Conservation (phyloP, 2,797 vertebrate species). For the Neosilurus hyrtlii region DNA sequence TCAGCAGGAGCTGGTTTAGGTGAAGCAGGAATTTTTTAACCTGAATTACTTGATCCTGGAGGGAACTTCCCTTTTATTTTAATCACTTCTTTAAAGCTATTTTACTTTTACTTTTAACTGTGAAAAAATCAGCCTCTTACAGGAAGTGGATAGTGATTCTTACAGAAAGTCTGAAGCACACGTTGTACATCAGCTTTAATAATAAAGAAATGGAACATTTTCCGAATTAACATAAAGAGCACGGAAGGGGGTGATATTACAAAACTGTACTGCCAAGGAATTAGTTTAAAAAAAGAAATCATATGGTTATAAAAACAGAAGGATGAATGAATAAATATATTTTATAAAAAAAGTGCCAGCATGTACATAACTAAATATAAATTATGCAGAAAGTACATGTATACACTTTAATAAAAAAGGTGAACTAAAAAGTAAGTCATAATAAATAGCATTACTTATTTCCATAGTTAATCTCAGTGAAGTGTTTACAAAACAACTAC, state of each 20-base stretch:
- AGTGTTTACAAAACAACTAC: no score
- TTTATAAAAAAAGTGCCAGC: no score
- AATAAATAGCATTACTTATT: no score
- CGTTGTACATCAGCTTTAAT: background rate
- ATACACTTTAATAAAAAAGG: no score
- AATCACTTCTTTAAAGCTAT: background rate
- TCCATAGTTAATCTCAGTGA: no score
- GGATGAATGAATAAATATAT: no score
- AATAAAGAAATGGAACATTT: background rate
- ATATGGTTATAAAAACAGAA: no score
- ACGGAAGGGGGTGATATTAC: background rate
- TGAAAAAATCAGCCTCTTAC: constrained; percentile 24
- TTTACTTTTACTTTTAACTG: constrained; percentile 19
- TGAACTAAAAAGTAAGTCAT: no score
- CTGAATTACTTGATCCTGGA: background rate
- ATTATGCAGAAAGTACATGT: no score
- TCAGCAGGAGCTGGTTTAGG: background rate
- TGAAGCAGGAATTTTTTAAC: background rate
- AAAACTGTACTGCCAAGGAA: background rate
- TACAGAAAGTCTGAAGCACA: background rate
- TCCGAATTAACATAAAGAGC: background rate
- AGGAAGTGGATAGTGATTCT: constrained; percentile 6
- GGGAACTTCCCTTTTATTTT: background rate
- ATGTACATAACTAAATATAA: no score
- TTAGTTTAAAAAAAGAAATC: no score